These are phyloP conservation scores for Norana najaformis DNA, from an alignment of 2,888 invertebrate genomes.

Conservation along the genomic window DNA sequence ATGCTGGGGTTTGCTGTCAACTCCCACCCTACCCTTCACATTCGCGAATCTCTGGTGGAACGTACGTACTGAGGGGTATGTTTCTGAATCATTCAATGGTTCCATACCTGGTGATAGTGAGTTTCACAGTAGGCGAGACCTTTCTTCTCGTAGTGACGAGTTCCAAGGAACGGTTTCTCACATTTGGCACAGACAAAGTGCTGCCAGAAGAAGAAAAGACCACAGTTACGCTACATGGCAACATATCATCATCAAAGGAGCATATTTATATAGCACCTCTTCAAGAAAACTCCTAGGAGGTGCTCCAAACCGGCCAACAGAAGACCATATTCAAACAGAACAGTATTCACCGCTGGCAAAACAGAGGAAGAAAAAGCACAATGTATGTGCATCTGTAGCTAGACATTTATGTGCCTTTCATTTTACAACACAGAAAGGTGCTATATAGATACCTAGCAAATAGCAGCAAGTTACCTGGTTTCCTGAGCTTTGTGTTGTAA, in stretches of 20 bases:
- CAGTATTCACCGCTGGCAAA: not conserved
- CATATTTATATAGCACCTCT: not conserved
- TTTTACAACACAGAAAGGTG: not conserved
- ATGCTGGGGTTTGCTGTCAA: too few species aligned
- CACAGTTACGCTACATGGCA: not conserved
- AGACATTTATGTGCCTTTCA: not conserved
- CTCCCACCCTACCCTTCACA: not conserved
- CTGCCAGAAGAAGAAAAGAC: slow-evolving; percentile 64
- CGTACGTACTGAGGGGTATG: not conserved
- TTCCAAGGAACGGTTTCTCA: slow-evolving; percentile 98
- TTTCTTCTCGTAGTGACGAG: slow-evolving; percentile 97
- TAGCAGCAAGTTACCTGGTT: not conserved
- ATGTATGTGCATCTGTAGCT: not conserved
- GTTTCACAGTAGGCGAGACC: slow-evolving; percentile 96
- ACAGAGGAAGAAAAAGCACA: not conserved
- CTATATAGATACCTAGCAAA: not conserved
- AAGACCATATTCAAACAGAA: not conserved
- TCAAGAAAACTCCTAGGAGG: not conserved
- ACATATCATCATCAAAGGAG: not conserved
- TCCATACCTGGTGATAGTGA: slow-evolving; percentile 80
- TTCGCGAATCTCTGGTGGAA: not conserved
- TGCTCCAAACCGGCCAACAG: not conserved
- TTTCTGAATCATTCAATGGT: not conserved
- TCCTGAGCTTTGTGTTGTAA: not conserved
- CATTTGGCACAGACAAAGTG: slow-evolving; percentile 99